Percentiles rank a stretch among this genome's conserved stretches.
phyloP scores from a whole-genome alignment of 2,888 invertebrate genomes.

The Lithophane leautieri region DNA sequence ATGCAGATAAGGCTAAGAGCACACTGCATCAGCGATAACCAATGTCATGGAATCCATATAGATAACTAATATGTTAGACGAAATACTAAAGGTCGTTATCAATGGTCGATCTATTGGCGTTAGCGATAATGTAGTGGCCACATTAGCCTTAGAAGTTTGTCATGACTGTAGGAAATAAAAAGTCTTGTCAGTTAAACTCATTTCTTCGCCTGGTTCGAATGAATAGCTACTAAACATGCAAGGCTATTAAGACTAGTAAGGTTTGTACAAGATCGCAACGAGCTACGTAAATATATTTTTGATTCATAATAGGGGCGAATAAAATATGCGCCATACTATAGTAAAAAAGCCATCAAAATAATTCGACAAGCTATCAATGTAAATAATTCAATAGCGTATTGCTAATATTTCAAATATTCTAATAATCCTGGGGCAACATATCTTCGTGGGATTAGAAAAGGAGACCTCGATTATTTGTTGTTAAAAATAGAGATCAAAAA shows the following conservation, averaged over 20 bases:
- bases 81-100: neutral
- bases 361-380: constrained; percentile 32
- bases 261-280: constrained; percentile 67
- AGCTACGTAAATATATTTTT: constrained; percentile 55
- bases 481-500: constrained; percentile 47
- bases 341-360: constrained; percentile 38
- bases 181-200: constrained; percentile 31
- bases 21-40: constrained; percentile 11
- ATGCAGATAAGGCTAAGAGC: constrained; percentile 13
- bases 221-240: constrained; percentile 58
- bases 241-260: constrained; percentile 66
- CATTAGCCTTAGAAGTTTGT: constrained; percentile 42
- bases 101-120: neutral
- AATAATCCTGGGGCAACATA: constrained; percentile 36
- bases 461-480: constrained; percentile 31
- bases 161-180: constrained; percentile 56
- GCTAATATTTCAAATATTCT: constrained; percentile 31
- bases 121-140: constrained; percentile 11
- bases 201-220: constrained; percentile 27
- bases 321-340: constrained; percentile 25
- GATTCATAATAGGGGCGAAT: constrained; percentile 28
- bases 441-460: constrained; percentile 7
- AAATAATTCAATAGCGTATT: constrained; percentile 45
- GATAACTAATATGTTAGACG: constrained; percentile 2
- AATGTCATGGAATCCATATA: constrained; percentile 5